Evolutionary conservation across 1,140 invertebrate species (phyloP), one percentile per base, ranked within the genome.

Genomic region (Orchestia grillus): DNA sequence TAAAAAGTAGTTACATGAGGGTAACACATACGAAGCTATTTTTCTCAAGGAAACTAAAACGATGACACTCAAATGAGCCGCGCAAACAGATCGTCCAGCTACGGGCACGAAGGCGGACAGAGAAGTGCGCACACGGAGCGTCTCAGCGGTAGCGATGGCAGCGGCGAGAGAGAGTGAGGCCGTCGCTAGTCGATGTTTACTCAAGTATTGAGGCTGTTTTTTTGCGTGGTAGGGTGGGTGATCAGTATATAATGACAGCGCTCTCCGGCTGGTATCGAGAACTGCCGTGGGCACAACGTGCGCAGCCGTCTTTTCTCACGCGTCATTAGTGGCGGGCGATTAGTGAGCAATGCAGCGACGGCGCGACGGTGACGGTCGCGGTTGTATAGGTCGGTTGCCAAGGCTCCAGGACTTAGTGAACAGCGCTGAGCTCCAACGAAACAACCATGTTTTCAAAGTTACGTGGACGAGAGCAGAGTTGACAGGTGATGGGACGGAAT

Each of bases 301-400:
- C 88, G 88, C 88, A 90, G 88, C n/a, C 88, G 88, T 90, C 88
- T 94, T 94, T 94, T 94, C 92, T 47, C 92, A 94, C 92, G 92
- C 92, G 92, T 94, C 44, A 94, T 44, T 94, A 94, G 44, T 94
- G 92, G 92, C 44, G 11, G 40, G 92, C 43, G 92, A 94, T 90
- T 90, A 90, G 92, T 40, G 44, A 47, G 92, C 92, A 94, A 44
- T 94, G 92, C 92, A 94, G 44, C 92, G 23, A 42, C 43, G 41
- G 88, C 88, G 23, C 4, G 11, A 41, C 88, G 15, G 43, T 41
- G 88, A 41, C 88, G 88, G n/a, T 90, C 88, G n/a, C 88, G 8
- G 88, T 41, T 90, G 41, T 28, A 41, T 4, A 36, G 88, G 88
- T 90, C 41, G 62, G 62, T 77, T 77, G 62, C 62, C 28, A 28